Conservation (phyloP, 2,113 vertebrate genomes). For the Lampris megalopsis region DNA sequence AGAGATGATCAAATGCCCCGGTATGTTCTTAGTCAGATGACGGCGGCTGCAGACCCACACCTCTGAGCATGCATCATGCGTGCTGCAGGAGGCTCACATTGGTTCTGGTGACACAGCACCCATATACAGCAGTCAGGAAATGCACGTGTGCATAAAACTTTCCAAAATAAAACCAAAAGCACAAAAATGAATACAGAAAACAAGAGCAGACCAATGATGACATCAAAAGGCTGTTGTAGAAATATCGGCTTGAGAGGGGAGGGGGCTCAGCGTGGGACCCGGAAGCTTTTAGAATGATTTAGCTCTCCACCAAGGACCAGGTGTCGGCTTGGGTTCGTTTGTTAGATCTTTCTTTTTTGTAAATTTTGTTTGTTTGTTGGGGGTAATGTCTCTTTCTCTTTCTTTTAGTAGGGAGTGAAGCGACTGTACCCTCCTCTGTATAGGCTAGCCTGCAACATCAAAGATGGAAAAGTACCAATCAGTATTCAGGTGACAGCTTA, state of each 20-base stretch:
- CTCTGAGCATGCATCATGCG: constrained; percentile 78
- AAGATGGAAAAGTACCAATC: constrained; percentile 95
- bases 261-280: constrained; percentile 68
- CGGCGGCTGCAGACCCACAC: constrained; percentile 70
- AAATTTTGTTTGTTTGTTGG: constrained; percentile 74
- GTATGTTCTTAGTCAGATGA: constrained; percentile 69
- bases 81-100: constrained; percentile 77
- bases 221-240: constrained; percentile 74
- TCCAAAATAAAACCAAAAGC: constrained; percentile 67
- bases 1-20: constrained; percentile 34
- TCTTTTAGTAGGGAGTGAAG: constrained; percentile 97
- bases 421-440: constrained; percentile 96
- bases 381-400: constrained; percentile 73
- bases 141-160: constrained; percentile 73
- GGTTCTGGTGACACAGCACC: constrained; percentile 75
- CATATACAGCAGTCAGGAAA: constrained; percentile 72
- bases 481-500: constrained; percentile 83
- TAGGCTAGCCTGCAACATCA: constrained; percentile 98
- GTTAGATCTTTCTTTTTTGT: constrained; percentile 44
- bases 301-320: constrained; percentile 68
- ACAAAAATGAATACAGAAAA: constrained; percentile 71
- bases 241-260: constrained; percentile 65
- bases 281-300: constrained; percentile 76
- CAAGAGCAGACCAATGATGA: constrained; percentile 77
- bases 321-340: constrained; percentile 65